Evolutionary conservation across 2,797 vertebrate genomes (phyloP).

Genomic region (Thaleichthys pacificus): DNA sequence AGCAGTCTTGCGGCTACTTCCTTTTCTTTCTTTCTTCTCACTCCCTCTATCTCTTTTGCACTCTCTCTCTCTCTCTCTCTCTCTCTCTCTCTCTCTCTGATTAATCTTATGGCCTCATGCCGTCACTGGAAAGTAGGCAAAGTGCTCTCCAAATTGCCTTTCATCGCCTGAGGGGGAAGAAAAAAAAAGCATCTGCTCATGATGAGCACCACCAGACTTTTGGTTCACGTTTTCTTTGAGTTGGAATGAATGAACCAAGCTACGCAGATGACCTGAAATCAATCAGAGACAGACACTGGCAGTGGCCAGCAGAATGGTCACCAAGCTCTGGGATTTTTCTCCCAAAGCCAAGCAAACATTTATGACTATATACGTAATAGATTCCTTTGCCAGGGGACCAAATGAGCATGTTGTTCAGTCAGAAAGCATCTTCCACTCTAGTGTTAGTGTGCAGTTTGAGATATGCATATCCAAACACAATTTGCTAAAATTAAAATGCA

Average conservation of each 20-base stretch:
- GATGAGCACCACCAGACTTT: slow-evolving; percentile 46
- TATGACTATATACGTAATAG: slow-evolving; percentile 41
- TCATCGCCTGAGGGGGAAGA: slow-evolving; percentile 35
- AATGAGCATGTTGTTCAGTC: slow-evolving; percentile 15
- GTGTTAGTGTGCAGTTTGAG: slow-evolving; percentile 1
- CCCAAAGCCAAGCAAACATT: slow-evolving; percentile 33
- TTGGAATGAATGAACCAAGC: slow-evolving; percentile 49
- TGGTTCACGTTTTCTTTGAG: slow-evolving; percentile 35
- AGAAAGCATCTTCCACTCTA: slow-evolving; percentile 10
- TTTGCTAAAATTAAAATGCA: not conserved
- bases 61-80: slow-evolving; percentile 1
- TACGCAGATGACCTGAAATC: slow-evolving; percentile 44
- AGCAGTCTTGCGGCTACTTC: not conserved
- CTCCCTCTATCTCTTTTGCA: not conserved
- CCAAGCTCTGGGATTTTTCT: slow-evolving; percentile 12
- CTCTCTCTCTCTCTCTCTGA: slow-evolving; percentile 30
- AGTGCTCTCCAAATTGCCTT: slow-evolving; percentile 50
- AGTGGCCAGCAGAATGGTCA: slow-evolving; percentile 17
- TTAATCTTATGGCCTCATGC: slow-evolving; percentile 42
- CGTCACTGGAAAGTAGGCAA: slow-evolving; percentile 28
- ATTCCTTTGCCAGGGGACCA: slow-evolving; percentile 29
- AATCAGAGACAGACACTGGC: slow-evolving; percentile 31
- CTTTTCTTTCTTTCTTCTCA: not conserved
- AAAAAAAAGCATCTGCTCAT: slow-evolving; percentile 28
- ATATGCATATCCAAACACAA: slow-evolving; percentile 14